Percentiles rank a stretch among this genome's conserved stretches.
These are phyloP conservation scores for Stichopus chloronotus DNA, from an alignment of 35 echinoderm and acorn worm genomes.

Conservation along the genomic window DNA sequence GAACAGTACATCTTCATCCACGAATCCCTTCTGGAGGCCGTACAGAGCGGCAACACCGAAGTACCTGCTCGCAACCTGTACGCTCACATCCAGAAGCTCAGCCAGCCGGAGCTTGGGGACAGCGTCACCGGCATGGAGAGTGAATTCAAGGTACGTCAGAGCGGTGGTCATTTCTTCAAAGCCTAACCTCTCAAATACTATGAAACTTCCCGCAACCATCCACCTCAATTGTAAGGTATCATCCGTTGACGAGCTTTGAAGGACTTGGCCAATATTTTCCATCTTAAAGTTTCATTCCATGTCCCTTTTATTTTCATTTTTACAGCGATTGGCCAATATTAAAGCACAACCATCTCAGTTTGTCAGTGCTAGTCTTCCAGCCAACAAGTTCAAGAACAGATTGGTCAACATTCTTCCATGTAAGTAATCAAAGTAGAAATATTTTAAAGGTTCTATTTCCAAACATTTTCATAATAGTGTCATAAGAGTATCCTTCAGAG, in stretches of 20 bases:
- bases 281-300: too few species aligned
- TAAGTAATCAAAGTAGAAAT: conserved; percentile 53
- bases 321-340: conserved; percentile 91
- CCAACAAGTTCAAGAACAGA: conserved; percentile 99
- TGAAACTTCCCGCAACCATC: too few species aligned
- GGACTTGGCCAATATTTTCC: too few species aligned
- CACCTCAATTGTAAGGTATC: too few species aligned
- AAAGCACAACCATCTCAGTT: conserved; percentile 97
- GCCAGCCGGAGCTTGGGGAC: conserved; percentile 79
- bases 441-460: neutral
- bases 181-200: too few species aligned
- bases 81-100: conserved; percentile 94
- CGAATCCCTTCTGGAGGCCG: conserved; percentile 95
- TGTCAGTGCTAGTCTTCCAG: conserved; percentile 98
- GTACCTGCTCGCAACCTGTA: conserved; percentile 94
- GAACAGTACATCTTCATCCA: conserved; percentile 99
- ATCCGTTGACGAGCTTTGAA: too few species aligned
- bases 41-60: conserved; percentile 95
- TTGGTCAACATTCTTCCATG: conserved; percentile 99
- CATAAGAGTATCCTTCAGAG: too few species aligned
- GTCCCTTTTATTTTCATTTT: neutral
- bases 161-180: neutral
- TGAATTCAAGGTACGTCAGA: conserved; percentile 85
- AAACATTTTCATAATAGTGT: too few species aligned
- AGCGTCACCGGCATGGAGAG: conserved; percentile 98